These are phyloP conservation scores for Lapara coniferarum DNA, from an alignment of 2,888 invertebrate genomes.

Conservation along the genomic window DNA sequence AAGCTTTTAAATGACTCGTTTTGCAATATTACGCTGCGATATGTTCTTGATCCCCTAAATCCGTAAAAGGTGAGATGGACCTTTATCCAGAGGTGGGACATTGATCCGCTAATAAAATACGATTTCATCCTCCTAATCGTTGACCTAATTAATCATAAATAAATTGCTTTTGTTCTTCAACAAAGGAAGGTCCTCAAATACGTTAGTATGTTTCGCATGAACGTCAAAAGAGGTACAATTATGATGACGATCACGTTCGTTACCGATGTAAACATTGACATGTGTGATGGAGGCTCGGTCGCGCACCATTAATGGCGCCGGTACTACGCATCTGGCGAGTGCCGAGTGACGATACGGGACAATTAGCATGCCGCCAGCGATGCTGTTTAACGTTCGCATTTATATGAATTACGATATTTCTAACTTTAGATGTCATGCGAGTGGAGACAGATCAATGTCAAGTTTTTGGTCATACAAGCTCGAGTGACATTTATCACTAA, in stretches of 20 bases:
- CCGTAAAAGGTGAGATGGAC: too few species aligned
- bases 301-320: conserved; percentile 9
- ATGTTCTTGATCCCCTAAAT: too few species aligned
- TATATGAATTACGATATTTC: too few species aligned
- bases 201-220: not conserved
- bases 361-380: conserved; percentile 2
- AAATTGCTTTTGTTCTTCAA: not conserved
- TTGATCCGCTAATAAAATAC: too few species aligned
- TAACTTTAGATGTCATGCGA: too few species aligned
- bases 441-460: too few species aligned
- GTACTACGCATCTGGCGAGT: not conserved
- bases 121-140: not conserved
- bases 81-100: too few species aligned
- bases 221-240: not conserved
- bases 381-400: not conserved
- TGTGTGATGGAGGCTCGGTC: conserved; percentile 21
- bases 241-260: conserved; percentile 4
- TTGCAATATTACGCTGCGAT: too few species aligned
- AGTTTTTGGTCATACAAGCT: too few species aligned
- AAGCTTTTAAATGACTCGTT: too few species aligned
- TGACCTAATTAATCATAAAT: not conserved
- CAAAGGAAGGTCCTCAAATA: not conserved
- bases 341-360: not conserved
- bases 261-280: conserved; percentile 22
- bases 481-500: too few species aligned